A percentile compares a stretch with the other conserved stretches of the same genome.
Conservation (phyloP, 2,888 invertebrate species). For the Hyposoter didymator region DNA sequence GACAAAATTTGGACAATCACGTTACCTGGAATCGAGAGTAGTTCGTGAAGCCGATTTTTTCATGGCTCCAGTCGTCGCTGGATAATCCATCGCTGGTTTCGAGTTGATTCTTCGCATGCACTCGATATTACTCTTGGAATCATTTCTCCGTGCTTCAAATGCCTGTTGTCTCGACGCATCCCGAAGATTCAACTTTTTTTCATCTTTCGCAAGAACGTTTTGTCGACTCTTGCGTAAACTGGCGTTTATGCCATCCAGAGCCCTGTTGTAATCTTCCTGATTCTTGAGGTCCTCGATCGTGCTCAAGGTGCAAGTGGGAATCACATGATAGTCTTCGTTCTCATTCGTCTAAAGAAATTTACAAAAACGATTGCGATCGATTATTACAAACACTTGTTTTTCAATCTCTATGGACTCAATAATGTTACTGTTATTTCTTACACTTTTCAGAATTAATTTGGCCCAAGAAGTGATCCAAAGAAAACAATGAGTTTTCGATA, state of each 20-base stretch:
- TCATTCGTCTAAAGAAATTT: slow-evolving; percentile 60
- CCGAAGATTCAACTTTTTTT: slow-evolving; percentile 70
- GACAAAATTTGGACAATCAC: background rate
- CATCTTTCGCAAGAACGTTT: slow-evolving; percentile 70
- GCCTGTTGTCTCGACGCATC: slow-evolving; percentile 73
- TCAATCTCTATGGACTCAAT: background rate
- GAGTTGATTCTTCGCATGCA: slow-evolving; percentile 71
- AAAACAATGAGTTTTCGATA: slow-evolving; percentile 25
- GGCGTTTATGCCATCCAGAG: slow-evolving; percentile 77
- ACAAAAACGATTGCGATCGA: background rate
- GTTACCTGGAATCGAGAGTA: slow-evolving; percentile 78
- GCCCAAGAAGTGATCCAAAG: slow-evolving; percentile 20
- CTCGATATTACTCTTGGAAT: slow-evolving; percentile 72
- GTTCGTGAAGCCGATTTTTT: slow-evolving; percentile 75
- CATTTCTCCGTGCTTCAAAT: slow-evolving; percentile 73
- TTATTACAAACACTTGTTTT: background rate
- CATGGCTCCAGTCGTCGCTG: slow-evolving; percentile 64
- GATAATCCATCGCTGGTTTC: slow-evolving; percentile 69
- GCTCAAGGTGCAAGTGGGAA: slow-evolving; percentile 49
- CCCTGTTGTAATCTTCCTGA: slow-evolving; percentile 76
- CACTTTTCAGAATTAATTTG: slow-evolving; percentile 10
- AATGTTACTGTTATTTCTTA: slow-evolving; percentile 17
- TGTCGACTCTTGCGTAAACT: slow-evolving; percentile 72
- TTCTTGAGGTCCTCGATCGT: slow-evolving; percentile 71
- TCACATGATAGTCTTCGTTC: slow-evolving; percentile 66